These are phyloP conservation scores for Formicarius rufipectus DNA, from an alignment of 2,113 vertebrate genomes.

Conservation along the genomic window DNA sequence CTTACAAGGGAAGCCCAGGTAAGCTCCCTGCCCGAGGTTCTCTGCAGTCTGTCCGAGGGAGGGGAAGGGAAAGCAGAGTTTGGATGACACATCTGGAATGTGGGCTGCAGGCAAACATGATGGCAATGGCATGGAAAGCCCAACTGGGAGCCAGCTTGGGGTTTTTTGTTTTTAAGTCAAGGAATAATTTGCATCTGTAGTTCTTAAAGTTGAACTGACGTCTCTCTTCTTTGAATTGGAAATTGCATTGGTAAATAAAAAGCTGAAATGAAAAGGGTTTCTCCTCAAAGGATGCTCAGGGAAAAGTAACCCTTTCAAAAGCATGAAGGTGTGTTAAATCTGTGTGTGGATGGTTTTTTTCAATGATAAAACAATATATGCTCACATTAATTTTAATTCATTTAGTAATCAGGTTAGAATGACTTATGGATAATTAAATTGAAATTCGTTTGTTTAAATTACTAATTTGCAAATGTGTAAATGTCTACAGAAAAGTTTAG, in stretches of 20 bases:
- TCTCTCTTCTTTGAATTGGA: background rate
- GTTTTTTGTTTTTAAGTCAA: background rate
- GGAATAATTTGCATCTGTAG: background rate
- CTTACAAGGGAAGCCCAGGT: too few species aligned
- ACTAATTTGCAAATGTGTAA: background rate
- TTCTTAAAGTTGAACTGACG: background rate
- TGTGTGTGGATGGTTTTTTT: background rate
- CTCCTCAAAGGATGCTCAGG: background rate
- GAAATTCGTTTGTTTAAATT: background rate
- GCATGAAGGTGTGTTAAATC: background rate
- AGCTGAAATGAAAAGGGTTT: background rate
- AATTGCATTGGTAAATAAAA: background rate
- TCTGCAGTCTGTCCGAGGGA: background rate
- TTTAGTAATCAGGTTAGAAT: background rate
- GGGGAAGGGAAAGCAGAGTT: background rate
- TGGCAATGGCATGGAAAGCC: background rate
- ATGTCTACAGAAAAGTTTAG: background rate
- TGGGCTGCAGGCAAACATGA: background rate
- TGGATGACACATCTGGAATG: background rate
- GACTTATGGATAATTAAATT: background rate
- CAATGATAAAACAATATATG: background rate
- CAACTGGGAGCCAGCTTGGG: background rate
- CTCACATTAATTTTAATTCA: background rate
- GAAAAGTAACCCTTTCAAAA: background rate
- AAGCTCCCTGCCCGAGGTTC: background rate